Evolutionary conservation across 2,113 vertebrate species (phyloP), one percentile per base, ranked within the genome.

Genomic region (Zingel zingel): DNA sequence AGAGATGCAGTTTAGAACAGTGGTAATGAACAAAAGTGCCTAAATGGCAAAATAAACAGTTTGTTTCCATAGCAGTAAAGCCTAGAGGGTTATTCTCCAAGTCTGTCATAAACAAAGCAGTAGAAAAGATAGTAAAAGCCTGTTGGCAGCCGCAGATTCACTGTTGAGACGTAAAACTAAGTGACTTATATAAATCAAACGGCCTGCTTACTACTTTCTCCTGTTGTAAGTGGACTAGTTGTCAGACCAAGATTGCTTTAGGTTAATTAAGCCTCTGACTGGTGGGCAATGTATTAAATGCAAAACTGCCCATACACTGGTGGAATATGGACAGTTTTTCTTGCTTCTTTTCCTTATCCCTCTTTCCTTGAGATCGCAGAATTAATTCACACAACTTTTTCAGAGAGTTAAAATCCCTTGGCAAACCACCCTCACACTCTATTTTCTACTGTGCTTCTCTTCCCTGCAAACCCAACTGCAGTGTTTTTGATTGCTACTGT

Each of bases 121-220:
- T 4, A 70, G 80, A 81, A 68, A 58, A 71, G 19, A 36, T 5
- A 16, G 19, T 57, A 57, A 74, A 84, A 70, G 23, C 14, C 7
- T 51, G 70, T 58, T 81, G 82, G 77, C 75, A 79, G 71, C 53
- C 18, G 43, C 21, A 64, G 14, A 51, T 19, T 65, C 61, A 62
- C 53, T 30, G 50, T 4, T 59, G 59, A 86, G 71, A 74, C 27
- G 61, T 81, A 70, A 84, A 86, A 59, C 58, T 48, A 61, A 85
- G 27, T 57, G 33, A 77, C 65, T 61, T 3, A 18, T 21, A 70
- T 65, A 47, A 82, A 74, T 80, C 61, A 65, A 83, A 86, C 1
- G 4, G 11, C 51, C 59, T 33, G 54, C 25, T 54, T 30, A 1
- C 25, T 13, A 21, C 47, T 64, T 19, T 70, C 10, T 74, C 5